These are phyloP conservation scores for Potorous gilbertii DNA, from an alignment of 2,797 vertebrate species.

Conservation along the genomic window DNA sequence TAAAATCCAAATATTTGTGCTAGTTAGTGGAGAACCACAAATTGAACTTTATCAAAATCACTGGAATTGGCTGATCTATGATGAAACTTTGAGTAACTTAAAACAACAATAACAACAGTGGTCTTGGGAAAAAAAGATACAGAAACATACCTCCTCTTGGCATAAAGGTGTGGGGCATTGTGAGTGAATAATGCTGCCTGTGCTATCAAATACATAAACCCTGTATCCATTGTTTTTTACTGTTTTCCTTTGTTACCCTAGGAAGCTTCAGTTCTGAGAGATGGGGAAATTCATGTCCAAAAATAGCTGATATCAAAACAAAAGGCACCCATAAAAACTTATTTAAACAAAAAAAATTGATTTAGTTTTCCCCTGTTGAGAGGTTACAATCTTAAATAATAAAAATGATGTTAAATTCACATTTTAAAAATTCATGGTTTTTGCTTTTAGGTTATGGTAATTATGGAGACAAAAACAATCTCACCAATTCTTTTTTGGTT, in stretches of 20 bases:
- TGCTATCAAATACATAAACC: neutral
- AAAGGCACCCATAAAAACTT: neutral
- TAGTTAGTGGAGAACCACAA: conserved; percentile 13
- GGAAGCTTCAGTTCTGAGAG: neutral
- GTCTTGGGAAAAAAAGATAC: neutral
- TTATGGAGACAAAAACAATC: neutral
- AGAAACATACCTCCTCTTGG: neutral
- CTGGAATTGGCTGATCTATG: neutral
- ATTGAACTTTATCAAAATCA: conserved; percentile 27
- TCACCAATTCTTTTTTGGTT: conserved; percentile 41
- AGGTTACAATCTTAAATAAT: conserved; percentile 41
- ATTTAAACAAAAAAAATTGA: neutral
- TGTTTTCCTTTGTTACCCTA: neutral
- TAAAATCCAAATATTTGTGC: conserved; percentile 38
- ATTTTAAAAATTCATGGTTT: conserved; percentile 48
- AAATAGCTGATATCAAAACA: neutral
- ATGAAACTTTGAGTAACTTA: neutral
- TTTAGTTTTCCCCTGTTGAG: neutral
- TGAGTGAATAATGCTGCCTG: neutral
- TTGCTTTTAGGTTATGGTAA: neutral
- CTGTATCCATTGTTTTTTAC: neutral
- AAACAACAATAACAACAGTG: neutral
- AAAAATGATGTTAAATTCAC: conserved; percentile 2
- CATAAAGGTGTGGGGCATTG: neutral
- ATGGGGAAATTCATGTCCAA: neutral